Evolutionary conservation across 2,797 vertebrate species (phyloP).

Genomic region (Xenops minutus): DNA sequence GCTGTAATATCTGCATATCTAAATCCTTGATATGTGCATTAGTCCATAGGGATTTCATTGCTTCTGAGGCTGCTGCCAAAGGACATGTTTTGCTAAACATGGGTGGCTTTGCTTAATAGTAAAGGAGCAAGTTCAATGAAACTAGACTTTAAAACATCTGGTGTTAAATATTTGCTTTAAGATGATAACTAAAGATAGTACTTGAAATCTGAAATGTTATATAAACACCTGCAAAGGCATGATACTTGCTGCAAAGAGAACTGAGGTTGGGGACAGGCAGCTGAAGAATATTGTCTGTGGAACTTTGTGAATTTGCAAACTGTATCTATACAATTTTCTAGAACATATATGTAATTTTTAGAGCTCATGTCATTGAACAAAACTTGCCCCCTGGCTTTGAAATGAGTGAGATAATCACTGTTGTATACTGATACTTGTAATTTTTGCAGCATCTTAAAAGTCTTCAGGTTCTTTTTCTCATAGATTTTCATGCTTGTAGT

Average conservation of each 20-base stretch:
- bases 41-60: neutral
- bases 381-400: neutral
- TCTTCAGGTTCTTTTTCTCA: neutral
- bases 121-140: neutral
- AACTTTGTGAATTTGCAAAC: neutral
- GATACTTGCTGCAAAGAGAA: neutral
- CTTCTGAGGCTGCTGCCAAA: neutral
- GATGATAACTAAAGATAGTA: neutral
- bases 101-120: neutral
- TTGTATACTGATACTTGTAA: neutral
- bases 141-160: neutral
- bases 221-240: neutral
- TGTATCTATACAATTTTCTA: neutral
- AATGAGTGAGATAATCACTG: neutral
- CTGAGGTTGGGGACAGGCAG: neutral
- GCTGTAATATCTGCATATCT: slow-evolving; percentile 13
- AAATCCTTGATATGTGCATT: neutral
- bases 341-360: neutral
- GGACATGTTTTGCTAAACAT: neutral
- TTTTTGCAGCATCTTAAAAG: neutral
- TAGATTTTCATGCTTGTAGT: neutral
- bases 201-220: neutral
- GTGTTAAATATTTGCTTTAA: neutral
- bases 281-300: neutral
- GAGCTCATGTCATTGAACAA: neutral